A percentile compares a stretch with the other conserved stretches of the same genome.
These are phyloP conservation scores for Periplaneta americana DNA, from an alignment of 1,140 invertebrate genomes.

Conservation along the genomic window DNA sequence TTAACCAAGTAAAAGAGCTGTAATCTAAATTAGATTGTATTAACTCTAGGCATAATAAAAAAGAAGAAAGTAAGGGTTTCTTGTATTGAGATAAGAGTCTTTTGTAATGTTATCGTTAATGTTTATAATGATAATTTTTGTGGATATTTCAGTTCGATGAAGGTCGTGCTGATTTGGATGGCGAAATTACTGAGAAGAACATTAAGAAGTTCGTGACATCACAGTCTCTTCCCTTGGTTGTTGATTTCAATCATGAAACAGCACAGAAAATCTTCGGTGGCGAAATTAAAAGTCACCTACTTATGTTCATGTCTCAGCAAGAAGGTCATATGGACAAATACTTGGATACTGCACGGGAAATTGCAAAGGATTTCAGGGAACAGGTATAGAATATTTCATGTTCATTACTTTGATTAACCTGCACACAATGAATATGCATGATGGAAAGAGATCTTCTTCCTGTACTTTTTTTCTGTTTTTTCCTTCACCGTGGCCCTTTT, in stretches of 20 bases:
- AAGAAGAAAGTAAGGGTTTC: no score
- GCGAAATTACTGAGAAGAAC: constrained; percentile 56
- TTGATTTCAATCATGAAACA: constrained; percentile 97
- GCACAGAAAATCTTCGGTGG: constrained; percentile 98
- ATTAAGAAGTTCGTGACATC: constrained; percentile 80
- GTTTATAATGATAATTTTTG: no score
- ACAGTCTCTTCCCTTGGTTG: constrained; percentile 86
- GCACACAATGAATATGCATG: no score
- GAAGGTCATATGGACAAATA: constrained; percentile 75
- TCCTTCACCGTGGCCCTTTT: no score
- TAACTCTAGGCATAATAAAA: not conserved
- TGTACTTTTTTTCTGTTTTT: no score
- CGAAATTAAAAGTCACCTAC: constrained; percentile 92
- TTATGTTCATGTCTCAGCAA: constrained; percentile 91
- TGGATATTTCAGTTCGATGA: constrained; percentile 90
- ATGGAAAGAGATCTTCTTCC: no score
- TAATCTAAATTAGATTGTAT: no score
- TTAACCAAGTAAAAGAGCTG: no score
- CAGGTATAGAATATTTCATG: constrained; percentile 67
- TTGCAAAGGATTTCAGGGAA: constrained; percentile 86
- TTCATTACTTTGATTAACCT: no score
- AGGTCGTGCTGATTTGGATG: constrained; percentile 71
- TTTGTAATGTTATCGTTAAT: not conserved
- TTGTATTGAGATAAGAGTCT: not conserved
- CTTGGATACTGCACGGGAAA: constrained; percentile 65